phyloP scores from a whole-genome alignment of 2,888 invertebrate genomes.

The Spicauda simplicius region DNA sequence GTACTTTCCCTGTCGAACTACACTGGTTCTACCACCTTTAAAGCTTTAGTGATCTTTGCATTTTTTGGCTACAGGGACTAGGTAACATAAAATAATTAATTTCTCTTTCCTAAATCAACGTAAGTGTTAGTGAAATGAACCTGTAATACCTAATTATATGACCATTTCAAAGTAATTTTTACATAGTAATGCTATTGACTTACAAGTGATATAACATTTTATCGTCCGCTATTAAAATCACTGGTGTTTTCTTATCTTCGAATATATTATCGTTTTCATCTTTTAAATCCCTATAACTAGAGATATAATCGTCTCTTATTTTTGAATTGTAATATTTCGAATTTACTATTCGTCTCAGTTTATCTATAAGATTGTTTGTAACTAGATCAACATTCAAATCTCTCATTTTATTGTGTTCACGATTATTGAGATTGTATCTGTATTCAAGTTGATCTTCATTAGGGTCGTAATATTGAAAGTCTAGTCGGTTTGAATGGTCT shows the following conservation, averaged over 20 bases:
- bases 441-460: neutral
- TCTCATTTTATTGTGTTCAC: neutral
- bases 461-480: slow-evolving; percentile 26
- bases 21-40: too few relatives aligned
- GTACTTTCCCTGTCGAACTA: too few relatives aligned
- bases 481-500: slow-evolving; percentile 7
- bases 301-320: slow-evolving; percentile 17
- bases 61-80: too few relatives aligned
- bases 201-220: slow-evolving; percentile 20
- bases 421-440: neutral
- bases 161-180: too few relatives aligned
- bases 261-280: neutral
- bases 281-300: slow-evolving; percentile 16
- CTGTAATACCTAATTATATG: too few relatives aligned
- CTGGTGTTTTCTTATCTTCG: slow-evolving; percentile 15
- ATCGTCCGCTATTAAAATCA: slow-evolving; percentile 11
- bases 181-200: too few relatives aligned
- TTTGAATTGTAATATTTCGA: neutral
- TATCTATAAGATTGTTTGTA: slow-evolving; percentile 21
- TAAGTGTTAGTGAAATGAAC: too few relatives aligned
- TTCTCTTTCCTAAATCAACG: too few relatives aligned
- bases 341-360: slow-evolving; percentile 7
- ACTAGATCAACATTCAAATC: neutral
- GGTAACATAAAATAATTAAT: too few relatives aligned
- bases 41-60: too few relatives aligned